A percentile compares a stretch with the other conserved stretches of the same genome.
These are phyloP conservation scores for Neria commutata DNA, from an alignment of 2,888 invertebrate genomes.

Conservation along the genomic window DNA sequence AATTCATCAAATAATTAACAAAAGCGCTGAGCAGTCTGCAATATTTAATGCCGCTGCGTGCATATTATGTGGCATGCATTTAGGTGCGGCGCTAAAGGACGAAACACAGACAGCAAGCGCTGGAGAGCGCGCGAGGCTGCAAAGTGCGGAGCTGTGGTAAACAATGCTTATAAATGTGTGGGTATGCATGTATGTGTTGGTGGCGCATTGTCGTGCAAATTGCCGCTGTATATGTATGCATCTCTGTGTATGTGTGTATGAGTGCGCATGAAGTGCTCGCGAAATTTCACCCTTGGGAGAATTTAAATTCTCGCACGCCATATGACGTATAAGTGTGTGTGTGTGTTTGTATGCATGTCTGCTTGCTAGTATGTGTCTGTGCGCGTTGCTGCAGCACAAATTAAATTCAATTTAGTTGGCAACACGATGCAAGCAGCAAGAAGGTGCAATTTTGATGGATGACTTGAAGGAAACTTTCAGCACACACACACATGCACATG, in stretches of 20 bases:
- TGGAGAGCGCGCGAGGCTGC: too few relatives aligned
- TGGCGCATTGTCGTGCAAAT: too few relatives aligned
- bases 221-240: too few relatives aligned
- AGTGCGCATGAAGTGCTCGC: neutral
- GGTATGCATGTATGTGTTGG: too few relatives aligned
- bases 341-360: neutral
- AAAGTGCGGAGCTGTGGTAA: too few relatives aligned
- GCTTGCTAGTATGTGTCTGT: neutral
- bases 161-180: neutral
- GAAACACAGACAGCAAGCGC: too few relatives aligned
- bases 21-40: slow-evolving; percentile 40
- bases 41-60: slow-evolving; percentile 10
- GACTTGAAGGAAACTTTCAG: slow-evolving; percentile 43
- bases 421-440: slow-evolving; percentile 43
- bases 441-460: slow-evolving; percentile 61
- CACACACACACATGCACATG: slow-evolving; percentile 26
- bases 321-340: slow-evolving; percentile 29
- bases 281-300: slow-evolving; percentile 40
- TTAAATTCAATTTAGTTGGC: slow-evolving; percentile 57
- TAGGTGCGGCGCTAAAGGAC: too few relatives aligned
- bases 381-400: slow-evolving; percentile 46
- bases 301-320: slow-evolving; percentile 43
- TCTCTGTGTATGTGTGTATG: neutral
- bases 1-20: slow-evolving; percentile 59
- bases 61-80: neutral